These are phyloP conservation scores for Drosophila fulvimacula DNA, from an alignment of 2,888 invertebrate genomes.

Conservation along the genomic window DNA sequence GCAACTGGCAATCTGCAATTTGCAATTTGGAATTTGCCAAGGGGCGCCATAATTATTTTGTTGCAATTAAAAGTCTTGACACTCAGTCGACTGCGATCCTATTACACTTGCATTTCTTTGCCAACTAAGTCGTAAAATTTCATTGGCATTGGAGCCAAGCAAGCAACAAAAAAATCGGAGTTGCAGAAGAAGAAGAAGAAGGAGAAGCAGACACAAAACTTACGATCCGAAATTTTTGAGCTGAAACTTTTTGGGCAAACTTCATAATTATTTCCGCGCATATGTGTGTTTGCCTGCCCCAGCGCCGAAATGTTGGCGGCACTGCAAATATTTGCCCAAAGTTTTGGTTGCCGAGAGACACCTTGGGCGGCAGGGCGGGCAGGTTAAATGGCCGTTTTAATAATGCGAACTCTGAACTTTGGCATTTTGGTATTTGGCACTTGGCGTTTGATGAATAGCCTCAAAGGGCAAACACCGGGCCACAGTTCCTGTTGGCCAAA, in stretches of 20 bases:
- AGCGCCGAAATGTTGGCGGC: not conserved
- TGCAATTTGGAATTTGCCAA: conserved; percentile 64
- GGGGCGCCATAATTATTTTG: conserved; percentile 77
- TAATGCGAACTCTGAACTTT: conserved; percentile 24
- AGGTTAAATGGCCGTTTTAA: conserved; percentile 20
- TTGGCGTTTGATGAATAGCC: conserved; percentile 42
- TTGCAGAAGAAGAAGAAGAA: not conserved
- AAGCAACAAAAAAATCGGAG: not conserved
- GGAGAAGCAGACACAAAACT: conserved; percentile 28
- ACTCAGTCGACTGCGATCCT: conserved; percentile 49
- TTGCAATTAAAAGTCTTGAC: conserved; percentile 77
- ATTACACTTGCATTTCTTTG: conserved; percentile 29
- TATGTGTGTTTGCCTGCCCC: conserved; percentile 27
- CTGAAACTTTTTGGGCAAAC: conserved; percentile 50
- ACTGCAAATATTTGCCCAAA: conserved; percentile 32
- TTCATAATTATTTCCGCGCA: conserved; percentile 62
- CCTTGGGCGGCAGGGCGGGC: not conserved
- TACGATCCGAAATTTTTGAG: conserved; percentile 41
- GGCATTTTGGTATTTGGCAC: conserved; percentile 22
- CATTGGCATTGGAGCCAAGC: conserved; percentile 50
- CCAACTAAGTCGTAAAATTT: conserved; percentile 49
- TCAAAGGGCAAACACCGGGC: conserved; percentile 6
- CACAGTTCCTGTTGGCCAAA: conserved; percentile 21
- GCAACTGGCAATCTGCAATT: conserved; percentile 50
- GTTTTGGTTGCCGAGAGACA: not conserved